A percentile compares a stretch with the other conserved stretches of the same genome.
Evolutionary conservation across 2,113 vertebrate species (phyloP).

Genomic region (Crotalus helleri): DNA sequence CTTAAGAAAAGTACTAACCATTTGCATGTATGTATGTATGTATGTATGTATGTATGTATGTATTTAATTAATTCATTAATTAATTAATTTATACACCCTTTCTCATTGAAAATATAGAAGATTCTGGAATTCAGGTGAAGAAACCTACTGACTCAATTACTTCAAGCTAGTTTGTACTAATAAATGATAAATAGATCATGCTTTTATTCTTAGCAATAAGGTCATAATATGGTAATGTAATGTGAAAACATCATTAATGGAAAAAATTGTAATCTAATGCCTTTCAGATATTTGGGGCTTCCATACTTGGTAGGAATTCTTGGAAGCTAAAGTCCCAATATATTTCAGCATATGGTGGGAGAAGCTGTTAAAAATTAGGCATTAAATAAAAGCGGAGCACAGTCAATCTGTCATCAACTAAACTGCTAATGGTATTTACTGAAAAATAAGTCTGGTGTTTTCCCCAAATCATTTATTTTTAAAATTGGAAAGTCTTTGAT

Average conservation of each 20-base stretch:
- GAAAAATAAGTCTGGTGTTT: not conserved
- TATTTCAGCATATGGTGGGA: not conserved
- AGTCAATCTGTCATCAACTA: not conserved
- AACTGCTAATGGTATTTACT: not conserved
- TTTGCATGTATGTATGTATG: not conserved
- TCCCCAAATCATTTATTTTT: not conserved
- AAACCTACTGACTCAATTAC: not conserved
- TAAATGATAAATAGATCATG: conserved; percentile 24
- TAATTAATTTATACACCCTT: not conserved
- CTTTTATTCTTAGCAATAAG: not conserved
- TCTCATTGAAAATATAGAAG: not conserved
- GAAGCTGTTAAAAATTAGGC: not conserved
- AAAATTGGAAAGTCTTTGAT: not conserved
- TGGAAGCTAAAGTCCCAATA: not conserved
- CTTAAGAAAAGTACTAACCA: conserved; percentile 7
- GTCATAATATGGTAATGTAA: not conserved
- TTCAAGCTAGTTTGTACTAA: conserved; percentile 22
- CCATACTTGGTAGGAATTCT: not conserved
- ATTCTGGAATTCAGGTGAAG: not conserved
- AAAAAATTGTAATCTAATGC: not conserved
- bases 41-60: not conserved
- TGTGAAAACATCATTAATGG: conserved; percentile 1
- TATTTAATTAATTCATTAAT: not conserved
- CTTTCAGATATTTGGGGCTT: not conserved
- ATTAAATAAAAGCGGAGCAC: not conserved